A percentile compares a stretch with the other conserved stretches of the same genome.
Conservation (phyloP, 2,113 vertebrate species). For the Xenus cinereus region DNA sequence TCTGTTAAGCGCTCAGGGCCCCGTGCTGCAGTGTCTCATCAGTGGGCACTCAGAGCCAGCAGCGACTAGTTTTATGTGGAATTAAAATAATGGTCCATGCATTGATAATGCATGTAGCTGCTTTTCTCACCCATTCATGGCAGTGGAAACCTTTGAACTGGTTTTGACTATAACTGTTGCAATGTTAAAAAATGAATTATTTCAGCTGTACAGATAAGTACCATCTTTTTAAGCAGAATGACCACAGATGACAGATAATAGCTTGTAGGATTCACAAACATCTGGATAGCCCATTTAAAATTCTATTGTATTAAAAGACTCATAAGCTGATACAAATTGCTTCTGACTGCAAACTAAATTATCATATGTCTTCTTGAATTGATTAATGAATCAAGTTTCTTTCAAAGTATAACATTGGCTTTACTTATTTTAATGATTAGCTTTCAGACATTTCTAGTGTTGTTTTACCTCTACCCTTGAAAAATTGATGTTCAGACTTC, state of each 20-base stretch:
- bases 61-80: not conserved
- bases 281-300: not conserved
- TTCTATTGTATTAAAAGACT: not conserved
- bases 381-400: fast-evolving
- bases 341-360: not conserved
- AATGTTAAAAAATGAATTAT: not conserved
- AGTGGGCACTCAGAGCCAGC: not conserved
- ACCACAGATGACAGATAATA: not conserved
- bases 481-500: not conserved
- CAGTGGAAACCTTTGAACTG: not conserved
- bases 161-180: not conserved
- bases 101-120: not conserved
- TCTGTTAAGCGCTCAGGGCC: fast-evolving
- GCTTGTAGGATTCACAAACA: not conserved
- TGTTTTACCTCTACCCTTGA: not conserved
- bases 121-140: not conserved
- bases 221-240: not conserved
- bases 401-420: not conserved
- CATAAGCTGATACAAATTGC: not conserved
- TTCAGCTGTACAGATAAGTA: not conserved
- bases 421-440: not conserved
- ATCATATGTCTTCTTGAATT: not conserved
- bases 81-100: not conserved
- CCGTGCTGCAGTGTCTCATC: not conserved
- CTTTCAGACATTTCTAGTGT: not conserved